Conservation (phyloP, 2,797 vertebrate species). For the Spizella passerina region DNA sequence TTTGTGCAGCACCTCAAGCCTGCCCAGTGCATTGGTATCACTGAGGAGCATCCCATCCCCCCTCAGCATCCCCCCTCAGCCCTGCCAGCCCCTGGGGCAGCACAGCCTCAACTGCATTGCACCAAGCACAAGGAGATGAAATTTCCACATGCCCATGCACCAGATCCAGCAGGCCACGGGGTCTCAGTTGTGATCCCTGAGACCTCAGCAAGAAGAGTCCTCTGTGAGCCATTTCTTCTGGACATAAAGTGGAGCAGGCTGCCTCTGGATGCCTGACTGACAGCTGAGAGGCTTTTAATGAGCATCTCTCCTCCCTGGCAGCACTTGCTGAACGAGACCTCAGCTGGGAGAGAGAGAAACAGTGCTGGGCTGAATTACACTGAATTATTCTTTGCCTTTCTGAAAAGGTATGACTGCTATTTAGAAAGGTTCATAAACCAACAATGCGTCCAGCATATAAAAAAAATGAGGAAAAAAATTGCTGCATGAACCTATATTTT, state of each 20-base stretch:
- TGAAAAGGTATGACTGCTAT: not conserved
- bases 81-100: not conserved
- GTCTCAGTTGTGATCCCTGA: not conserved
- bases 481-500: not conserved
- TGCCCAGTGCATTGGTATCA: rapidly evolving
- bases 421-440: not conserved
- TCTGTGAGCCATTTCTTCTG: not conserved
- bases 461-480: not conserved
- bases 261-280: not conserved
- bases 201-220: not conserved
- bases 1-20: not conserved
- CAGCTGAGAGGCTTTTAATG: not conserved
- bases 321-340: not conserved
- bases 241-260: rapidly evolving
- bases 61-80: rapidly evolving
- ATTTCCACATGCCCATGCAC: not conserved
- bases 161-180: not conserved
- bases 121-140: not conserved
- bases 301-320: not conserved
- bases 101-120: rapidly evolving
- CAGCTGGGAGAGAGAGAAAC: not conserved
- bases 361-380: not conserved
- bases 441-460: not conserved
- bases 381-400: not conserved
- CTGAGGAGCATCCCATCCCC: not conserved